Evolutionary conservation across 2,888 invertebrate genomes (phyloP), one percentile per base, ranked within the genome.

Genomic region (Ormyrus labotus): DNA sequence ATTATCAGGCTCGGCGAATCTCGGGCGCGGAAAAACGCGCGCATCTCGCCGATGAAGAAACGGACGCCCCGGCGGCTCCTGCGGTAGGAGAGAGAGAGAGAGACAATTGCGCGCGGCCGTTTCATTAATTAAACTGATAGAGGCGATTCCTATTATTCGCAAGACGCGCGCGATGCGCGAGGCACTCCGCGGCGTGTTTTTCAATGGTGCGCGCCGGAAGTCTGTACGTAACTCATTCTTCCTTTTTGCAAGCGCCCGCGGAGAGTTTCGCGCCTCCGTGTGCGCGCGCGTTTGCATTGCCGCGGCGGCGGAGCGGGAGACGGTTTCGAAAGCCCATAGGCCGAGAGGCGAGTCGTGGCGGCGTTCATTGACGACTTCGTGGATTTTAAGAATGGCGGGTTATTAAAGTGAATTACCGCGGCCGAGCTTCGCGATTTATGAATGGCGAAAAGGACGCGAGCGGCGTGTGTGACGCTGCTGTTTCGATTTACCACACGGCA

Each of bases 51-150:
- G 70, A 48, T 75, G 71, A 76, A 63, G 76, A 76, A 76, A 80
- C 77, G 45, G 19, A 50, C 19, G 10, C 11, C 47, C n/a, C n/a
- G n/a, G 50, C 19, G 34, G 34, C 34, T 34, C 34, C 3, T 19
- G 2, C 34, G 34, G 34, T 4, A 34, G 34, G 34, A 34, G 34
- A 13, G 13, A 13, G 13, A 13, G 13, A 57, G 34, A 34, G 34
- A 79, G 71, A 80, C 69, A 58, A 71, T 61, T 68, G 75, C 64
- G n/a, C 50, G 51, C 69, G 64, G 64, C 70, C 13, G 65, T 81
- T 78, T 74, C 77, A 81, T 81, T 81, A 78, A 77, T 81, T 78
- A 81, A 81, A 78, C 73, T 74, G 73, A 81, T 81, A 69, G 73
- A 69, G 51, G 69, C 69, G 64, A 74, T 79, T 69, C 64, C 73